These are phyloP conservation scores for Masnerella sp. DNA, from an alignment of 2,888 invertebrate genomes.

Conservation along the genomic window DNA sequence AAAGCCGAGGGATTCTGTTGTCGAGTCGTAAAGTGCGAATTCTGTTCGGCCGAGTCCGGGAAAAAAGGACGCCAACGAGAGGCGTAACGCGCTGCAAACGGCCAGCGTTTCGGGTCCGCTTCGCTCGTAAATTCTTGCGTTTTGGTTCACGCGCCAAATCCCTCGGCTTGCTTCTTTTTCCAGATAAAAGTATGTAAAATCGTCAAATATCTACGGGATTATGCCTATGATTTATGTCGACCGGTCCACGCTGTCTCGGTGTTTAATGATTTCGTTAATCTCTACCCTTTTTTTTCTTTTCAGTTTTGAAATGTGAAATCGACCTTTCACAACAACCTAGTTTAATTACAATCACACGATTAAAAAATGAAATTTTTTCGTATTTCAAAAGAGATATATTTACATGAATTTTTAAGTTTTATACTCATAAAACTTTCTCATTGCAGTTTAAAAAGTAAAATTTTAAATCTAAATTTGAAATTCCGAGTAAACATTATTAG, in stretches of 20 bases:
- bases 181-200: constrained; percentile 29
- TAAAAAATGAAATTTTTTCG: too few relatives aligned
- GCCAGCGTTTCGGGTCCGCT: constrained; percentile 53
- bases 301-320: neutral
- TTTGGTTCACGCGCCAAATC: constrained; percentile 21
- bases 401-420: too few relatives aligned
- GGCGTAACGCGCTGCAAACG: constrained; percentile 51
- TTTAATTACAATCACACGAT: too few relatives aligned
- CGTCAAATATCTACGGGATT: constrained; percentile 51
- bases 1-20: constrained; percentile 61
- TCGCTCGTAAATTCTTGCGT: constrained; percentile 52
- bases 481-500: too few relatives aligned
- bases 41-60: constrained; percentile 58
- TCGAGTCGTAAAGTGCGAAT: constrained; percentile 62
- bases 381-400: too few relatives aligned
- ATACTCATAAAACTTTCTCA: too few relatives aligned
- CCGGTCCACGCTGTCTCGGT: constrained; percentile 25
- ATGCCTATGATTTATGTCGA: constrained; percentile 47
- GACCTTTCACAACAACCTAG: too few relatives aligned
- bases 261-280: constrained; percentile 27
- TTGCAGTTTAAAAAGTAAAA: too few relatives aligned
- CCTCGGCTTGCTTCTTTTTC: constrained; percentile 20
- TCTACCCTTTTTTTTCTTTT: neutral
- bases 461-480: too few relatives aligned
- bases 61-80: constrained; percentile 26